phyloP scores from a whole-genome alignment of 2,888 invertebrate species.

The Noctua janthina region DNA sequence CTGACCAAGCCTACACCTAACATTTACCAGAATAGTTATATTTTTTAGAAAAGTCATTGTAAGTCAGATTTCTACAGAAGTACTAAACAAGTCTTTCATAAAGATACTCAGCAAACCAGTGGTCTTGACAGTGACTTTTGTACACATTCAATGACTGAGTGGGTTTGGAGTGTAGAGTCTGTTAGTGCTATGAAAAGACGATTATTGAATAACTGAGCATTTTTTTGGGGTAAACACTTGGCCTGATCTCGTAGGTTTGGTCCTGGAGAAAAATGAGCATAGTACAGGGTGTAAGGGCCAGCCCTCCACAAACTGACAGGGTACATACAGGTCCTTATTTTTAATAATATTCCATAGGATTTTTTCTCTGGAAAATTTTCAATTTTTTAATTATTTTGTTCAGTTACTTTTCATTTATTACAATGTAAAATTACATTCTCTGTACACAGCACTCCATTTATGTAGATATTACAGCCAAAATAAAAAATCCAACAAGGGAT shows the following conservation, averaged over 20 bases:
- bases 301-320: too few species aligned
- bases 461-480: too few species aligned
- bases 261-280: neutral
- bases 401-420: too few species aligned
- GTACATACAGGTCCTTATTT: too few species aligned
- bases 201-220: neutral
- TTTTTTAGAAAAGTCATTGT: neutral
- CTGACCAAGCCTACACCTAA: too few species aligned
- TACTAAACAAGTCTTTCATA: neutral
- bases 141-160: neutral
- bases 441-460: too few species aligned
- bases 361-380: neutral
- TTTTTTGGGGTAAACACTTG: neutral
- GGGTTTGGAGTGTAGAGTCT: neutral
- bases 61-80: neutral
- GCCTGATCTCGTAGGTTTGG: neutral
- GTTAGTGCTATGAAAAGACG: neutral
- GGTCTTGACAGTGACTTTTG: neutral
- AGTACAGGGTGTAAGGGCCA: too few species aligned
- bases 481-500: too few species aligned
- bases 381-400: too few species aligned
- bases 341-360: too few species aligned
- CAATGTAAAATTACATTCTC: too few species aligned
- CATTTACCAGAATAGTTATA: neutral
- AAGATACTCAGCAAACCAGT: neutral